Evolutionary conservation across 1,140 invertebrate genomes (phyloP), one percentile per base, ranked within the genome.

Genomic region (Drosophila orena): DNA sequence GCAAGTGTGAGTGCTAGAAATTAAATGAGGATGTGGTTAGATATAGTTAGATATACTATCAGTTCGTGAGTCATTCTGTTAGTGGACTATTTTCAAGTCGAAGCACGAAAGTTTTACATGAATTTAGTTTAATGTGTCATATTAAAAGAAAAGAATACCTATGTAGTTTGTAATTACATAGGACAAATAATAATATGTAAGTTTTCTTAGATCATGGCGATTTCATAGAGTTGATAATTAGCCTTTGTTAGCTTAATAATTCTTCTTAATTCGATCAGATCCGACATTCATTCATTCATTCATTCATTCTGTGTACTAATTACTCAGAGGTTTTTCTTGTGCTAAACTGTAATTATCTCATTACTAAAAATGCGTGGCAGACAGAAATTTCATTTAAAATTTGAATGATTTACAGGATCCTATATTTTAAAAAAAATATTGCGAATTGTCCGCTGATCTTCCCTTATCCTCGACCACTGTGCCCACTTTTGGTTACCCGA

Each of bases 401-500:
- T n/a, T n/a, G n/a, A n/a, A n/a, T n/a, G n/a, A n/a, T n/a, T n/a
- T n/a, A n/a, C n/a, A n/a, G n/a, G n/a, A n/a, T n/a, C n/a, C n/a
- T n/a, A n/a, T n/a, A n/a, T n/a, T n/a, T n/a, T n/a, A n/a, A n/a
- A n/a, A n/a, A n/a, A n/a, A n/a, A n/a, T n/a, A n/a, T n/a, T n/a
- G n/a, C n/a, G n/a, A n/a, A n/a, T n/a, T n/a, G 17, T 17, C 17
- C 17, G 1, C 17, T 17, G 17, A 17, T 17, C 17, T 17, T 17
- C 17, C 17, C 17, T 17, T 17, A 17, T 17, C 17, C n/a, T 43
- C 8, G 10, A 74, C 81, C 83, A 81, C 49, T 71, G 81, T 78
- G n/a, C 30, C 4, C n/a, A 12, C 38, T 43, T 22, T 30, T n/a
- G 22, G 20, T 52, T 15, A 10, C 27, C 12, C 11, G n/a, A 15